Conservation (phyloP, 2,888 invertebrate species). For the Cyaniris semiargus region DNA sequence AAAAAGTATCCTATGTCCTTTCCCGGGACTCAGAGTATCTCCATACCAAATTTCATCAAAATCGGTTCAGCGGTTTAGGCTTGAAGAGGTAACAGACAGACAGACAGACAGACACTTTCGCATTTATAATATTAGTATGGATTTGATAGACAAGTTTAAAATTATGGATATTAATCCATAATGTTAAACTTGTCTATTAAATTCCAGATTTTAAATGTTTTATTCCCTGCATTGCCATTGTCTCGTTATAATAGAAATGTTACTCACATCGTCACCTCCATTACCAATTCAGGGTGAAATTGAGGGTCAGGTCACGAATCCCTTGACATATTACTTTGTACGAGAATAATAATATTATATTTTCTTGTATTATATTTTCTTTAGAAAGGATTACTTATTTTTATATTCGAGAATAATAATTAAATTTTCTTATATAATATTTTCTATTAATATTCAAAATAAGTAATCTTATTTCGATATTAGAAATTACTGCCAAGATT, state of each 20-base stretch:
- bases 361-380: not conserved
- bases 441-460: not conserved
- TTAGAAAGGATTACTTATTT: too few relatives aligned
- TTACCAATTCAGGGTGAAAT: constrained; percentile 2
- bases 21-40: too few relatives aligned
- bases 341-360: not conserved
- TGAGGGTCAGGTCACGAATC: not conserved
- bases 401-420: not conserved
- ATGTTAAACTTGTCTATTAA: not conserved
- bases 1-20: too few relatives aligned
- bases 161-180: too few relatives aligned
- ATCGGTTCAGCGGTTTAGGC: too few relatives aligned
- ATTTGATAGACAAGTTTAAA: too few relatives aligned
- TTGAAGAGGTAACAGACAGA: too few relatives aligned
- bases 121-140: too few relatives aligned
- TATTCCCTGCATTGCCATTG: not conserved
- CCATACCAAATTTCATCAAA: too few relatives aligned
- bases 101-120: too few relatives aligned
- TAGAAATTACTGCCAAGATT: not conserved
- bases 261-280: constrained; percentile 2
- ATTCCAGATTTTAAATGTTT: not conserved
- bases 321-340: constrained; percentile 7
- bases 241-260: not conserved
- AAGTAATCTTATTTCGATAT: not conserved
- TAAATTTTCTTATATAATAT: not conserved